phyloP scores from a whole-genome alignment of 64 coral and sea anemone species.

The Montipora foliosa region DNA sequence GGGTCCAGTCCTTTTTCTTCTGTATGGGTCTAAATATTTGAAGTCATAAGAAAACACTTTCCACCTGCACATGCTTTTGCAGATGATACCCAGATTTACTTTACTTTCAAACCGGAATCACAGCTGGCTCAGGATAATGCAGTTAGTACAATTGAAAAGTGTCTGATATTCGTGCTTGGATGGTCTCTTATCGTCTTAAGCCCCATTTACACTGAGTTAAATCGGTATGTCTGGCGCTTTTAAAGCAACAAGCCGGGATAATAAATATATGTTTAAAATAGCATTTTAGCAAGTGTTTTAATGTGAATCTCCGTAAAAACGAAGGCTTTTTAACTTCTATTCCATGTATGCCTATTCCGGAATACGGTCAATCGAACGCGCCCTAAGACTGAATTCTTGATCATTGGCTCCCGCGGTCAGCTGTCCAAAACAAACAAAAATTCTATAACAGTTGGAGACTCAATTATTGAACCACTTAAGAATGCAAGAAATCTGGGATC shows the following conservation, averaged over 20 bases:
- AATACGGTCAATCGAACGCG: too few species aligned
- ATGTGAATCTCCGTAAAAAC: too few species aligned
- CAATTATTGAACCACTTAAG: not conserved
- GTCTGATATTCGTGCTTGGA: not conserved
- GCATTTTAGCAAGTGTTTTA: too few species aligned
- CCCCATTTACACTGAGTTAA: not conserved
- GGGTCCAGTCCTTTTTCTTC: conserved; percentile 7
- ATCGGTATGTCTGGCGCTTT: not conserved
- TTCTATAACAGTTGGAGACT: too few species aligned
- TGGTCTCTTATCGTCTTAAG: not conserved
- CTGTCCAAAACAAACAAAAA: not conserved
- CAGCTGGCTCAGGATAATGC: not conserved
- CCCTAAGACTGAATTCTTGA: too few species aligned
- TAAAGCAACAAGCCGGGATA: too few species aligned
- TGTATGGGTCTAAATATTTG: conserved; percentile 12
- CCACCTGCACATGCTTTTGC: not conserved
- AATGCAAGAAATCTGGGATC: not conserved
- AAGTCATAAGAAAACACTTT: not conserved
- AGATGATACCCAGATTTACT: conserved; percentile 25
- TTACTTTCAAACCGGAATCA: not conserved
- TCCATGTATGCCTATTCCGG: too few species aligned
- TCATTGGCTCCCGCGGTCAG: not conserved
- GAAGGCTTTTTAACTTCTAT: too few species aligned
- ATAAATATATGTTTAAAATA: too few species aligned
- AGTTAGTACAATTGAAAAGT: not conserved